Percentiles rank a stretch among this genome's conserved stretches.
phyloP scores from a whole-genome alignment of 2,888 invertebrate species.

The Synergus japonicus region DNA sequence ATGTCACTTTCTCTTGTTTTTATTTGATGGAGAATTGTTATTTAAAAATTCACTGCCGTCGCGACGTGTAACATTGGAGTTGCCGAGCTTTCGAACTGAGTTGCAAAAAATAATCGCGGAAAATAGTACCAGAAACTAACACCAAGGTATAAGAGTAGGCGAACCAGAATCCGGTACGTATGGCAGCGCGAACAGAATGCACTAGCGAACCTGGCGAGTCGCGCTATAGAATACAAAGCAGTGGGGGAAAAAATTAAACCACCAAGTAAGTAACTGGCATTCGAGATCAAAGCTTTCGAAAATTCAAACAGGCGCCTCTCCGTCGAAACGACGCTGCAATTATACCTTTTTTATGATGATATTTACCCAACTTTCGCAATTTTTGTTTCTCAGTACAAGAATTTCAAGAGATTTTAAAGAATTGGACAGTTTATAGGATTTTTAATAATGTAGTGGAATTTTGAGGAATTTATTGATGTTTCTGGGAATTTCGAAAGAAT shows the following conservation, averaged over 20 bases:
- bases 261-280: background rate
- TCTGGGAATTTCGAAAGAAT: no score
- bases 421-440: no score
- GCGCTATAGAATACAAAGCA: background rate
- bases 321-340: background rate
- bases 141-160: slow-evolving; percentile 31
- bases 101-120: slow-evolving; percentile 37
- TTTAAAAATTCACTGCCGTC: background rate
- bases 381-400: no score
- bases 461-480: no score
- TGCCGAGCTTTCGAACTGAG: slow-evolving; percentile 24
- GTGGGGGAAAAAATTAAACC: slow-evolving; percentile 20
- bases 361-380: no score
- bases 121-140: slow-evolving; percentile 33
- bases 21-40: background rate
- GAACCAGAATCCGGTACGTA: slow-evolving; percentile 8
- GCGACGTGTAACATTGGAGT: background rate
- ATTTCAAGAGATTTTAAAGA: no score
- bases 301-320: background rate
- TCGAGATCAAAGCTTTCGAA: slow-evolving; percentile 3
- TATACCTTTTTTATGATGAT: background rate
- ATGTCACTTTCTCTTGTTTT: background rate
- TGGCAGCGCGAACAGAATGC: slow-evolving; percentile 22
- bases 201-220: slow-evolving; percentile 11
- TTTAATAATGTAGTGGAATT: no score